Conservation (phyloP, 2,113 vertebrate genomes). For the Albula glossodonta region DNA sequence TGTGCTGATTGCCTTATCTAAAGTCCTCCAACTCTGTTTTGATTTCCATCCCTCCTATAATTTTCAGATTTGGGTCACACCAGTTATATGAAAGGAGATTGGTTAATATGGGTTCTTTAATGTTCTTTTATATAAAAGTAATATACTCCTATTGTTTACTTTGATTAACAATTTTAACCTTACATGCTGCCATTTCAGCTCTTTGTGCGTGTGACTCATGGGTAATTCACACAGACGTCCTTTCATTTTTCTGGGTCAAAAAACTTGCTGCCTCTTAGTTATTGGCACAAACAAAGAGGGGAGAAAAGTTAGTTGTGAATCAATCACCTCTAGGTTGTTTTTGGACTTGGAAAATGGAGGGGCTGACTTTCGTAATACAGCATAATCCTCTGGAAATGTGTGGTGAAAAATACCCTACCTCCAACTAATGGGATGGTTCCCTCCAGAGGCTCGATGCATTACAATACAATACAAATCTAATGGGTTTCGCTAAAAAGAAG, state of each 20-base stretch:
- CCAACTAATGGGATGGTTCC: not conserved
- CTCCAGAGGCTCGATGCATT: not conserved
- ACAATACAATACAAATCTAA: not conserved
- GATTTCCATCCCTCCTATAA: no score
- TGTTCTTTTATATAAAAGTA: no score
- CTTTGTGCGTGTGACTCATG: not conserved
- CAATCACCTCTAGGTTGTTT: not conserved
- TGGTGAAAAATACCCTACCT: not conserved
- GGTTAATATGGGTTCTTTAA: no score
- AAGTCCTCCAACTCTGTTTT: not conserved
- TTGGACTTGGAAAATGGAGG: not conserved
- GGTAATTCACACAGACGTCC: not conserved
- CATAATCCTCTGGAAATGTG: not conserved
- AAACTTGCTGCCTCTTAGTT: not conserved
- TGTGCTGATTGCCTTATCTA: not conserved
- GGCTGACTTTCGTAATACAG: not conserved
- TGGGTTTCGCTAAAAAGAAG: not conserved
- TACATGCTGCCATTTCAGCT: not conserved
- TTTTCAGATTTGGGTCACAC: no score
- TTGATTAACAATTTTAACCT: not conserved
- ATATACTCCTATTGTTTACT: no score
- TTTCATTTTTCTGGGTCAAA: not conserved
- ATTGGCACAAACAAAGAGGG: not conserved
- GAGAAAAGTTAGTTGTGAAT: no score
- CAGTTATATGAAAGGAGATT: no score